phyloP scores from a whole-genome alignment of 1,140 invertebrate genomes.

The Leptinotarsa lineolata region DNA sequence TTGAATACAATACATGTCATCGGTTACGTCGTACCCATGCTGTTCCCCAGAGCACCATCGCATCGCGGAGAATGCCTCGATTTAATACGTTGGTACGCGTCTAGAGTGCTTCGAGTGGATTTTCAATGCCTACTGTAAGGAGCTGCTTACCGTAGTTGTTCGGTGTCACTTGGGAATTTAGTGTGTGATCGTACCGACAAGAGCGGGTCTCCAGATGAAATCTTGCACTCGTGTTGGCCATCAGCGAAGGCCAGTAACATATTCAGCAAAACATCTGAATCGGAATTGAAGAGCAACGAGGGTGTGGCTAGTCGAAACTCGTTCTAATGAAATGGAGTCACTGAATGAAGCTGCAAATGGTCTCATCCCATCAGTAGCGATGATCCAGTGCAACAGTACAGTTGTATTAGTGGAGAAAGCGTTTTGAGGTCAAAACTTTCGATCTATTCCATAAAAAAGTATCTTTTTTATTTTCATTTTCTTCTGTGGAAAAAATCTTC shows the following conservation, averaged over 20 bases:
- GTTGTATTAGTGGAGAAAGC: no score
- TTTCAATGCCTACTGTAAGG: constrained; percentile 27
- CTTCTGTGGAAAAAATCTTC: no score
- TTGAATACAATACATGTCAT: constrained; percentile 52
- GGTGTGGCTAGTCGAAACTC: neutral
- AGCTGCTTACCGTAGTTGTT: constrained; percentile 23
- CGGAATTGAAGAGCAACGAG: neutral
- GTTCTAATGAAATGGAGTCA: no score
- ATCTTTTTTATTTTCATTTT: no score
- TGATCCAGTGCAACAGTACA: no score
- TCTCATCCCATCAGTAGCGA: no score
- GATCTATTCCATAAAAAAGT: no score
- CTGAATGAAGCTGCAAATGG: no score
- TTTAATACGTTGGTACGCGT: constrained; percentile 8
- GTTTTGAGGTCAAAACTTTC: no score
- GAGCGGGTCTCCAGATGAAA: neutral
- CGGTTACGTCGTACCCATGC: constrained; percentile 29
- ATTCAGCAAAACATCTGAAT: constrained; percentile 8
- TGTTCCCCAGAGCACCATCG: neutral
- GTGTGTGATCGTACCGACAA: constrained; percentile 13
- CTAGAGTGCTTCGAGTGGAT: neutral
- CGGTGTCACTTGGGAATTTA: constrained; percentile 24
- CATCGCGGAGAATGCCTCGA: neutral
- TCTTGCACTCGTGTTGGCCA: constrained; percentile 7
- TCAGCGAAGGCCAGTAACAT: neutral